phyloP scores from a whole-genome alignment of 2,797 vertebrate species.

The Lindbergichthys nudifrons region DNA sequence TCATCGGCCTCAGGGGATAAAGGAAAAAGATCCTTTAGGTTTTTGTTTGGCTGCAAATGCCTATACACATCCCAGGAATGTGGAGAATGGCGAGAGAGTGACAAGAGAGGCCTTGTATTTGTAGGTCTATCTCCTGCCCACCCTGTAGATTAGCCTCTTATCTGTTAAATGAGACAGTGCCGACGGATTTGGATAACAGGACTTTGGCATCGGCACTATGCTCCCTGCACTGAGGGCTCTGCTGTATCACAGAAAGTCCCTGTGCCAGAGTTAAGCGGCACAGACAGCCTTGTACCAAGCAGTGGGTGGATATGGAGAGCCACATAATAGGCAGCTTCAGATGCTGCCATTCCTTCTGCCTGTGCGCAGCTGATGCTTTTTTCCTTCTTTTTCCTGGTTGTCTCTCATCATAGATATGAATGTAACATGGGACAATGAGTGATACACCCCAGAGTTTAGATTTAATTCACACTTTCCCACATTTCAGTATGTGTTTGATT shows the following conservation, averaged over 20 bases:
- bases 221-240: conserved; percentile 63
- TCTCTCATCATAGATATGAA: conserved; percentile 45
- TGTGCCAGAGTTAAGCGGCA: conserved; percentile 61
- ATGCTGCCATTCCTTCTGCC: conserved; percentile 56
- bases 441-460: conserved; percentile 36
- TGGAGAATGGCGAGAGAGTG: conserved; percentile 65
- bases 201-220: conserved; percentile 68
- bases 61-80: conserved; percentile 80
- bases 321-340: conserved; percentile 70
- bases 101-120: conserved; percentile 82
- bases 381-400: conserved; percentile 10
- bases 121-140: conserved; percentile 74
- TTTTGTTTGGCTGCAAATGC: conserved; percentile 76
- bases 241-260: conserved; percentile 69
- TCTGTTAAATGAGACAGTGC: conserved; percentile 84
- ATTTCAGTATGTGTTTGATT: conserved; percentile 63
- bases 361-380: conserved; percentile 38
- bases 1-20: conserved; percentile 35
- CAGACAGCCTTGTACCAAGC: conserved; percentile 76
- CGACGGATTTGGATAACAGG: conserved; percentile 80
- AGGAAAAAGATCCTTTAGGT: conserved; percentile 52
- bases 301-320: conserved; percentile 71
- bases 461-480: conserved; percentile 63
- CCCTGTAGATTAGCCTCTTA: conserved; percentile 82
- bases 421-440: conserved; percentile 52